phyloP scores from a whole-genome alignment of 2,113 vertebrate species.

The Chinchilla lanigera region DNA sequence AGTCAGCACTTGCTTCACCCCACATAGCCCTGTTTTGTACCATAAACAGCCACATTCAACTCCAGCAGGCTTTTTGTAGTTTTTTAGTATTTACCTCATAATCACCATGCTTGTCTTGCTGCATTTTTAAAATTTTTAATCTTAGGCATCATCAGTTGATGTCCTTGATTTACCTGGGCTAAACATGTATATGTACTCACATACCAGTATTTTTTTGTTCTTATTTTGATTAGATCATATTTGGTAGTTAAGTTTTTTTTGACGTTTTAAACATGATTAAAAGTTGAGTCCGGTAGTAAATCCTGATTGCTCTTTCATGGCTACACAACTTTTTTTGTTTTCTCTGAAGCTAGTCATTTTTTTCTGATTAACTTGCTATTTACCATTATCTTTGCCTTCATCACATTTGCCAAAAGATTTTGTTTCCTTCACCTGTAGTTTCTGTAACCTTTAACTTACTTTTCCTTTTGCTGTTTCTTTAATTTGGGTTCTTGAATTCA shows the following conservation, averaged over 20 bases:
- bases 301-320: background rate
- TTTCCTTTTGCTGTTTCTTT: constrained; percentile 31
- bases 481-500: constrained; percentile 21
- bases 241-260: constrained; percentile 9
- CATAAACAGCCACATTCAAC: background rate
- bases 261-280: background rate
- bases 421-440: constrained; percentile 11
- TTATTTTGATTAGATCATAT: constrained; percentile 20
- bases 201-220: background rate
- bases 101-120: background rate
- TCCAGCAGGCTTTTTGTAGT: too few relatives aligned
- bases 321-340: background rate
- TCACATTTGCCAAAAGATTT: constrained; percentile 4
- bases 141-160: background rate
- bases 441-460: constrained; percentile 23
- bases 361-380: background rate
- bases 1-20: background rate
- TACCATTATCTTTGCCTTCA: background rate
- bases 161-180: background rate
- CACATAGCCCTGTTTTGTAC: background rate
- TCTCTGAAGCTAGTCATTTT: background rate
- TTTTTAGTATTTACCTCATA: background rate
- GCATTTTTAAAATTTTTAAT: background rate
- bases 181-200: background rate
- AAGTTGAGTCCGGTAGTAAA: background rate